These are phyloP conservation scores for Oostethus manadensis DNA, from an alignment of 2,113 vertebrate genomes.

Conservation along the genomic window DNA sequence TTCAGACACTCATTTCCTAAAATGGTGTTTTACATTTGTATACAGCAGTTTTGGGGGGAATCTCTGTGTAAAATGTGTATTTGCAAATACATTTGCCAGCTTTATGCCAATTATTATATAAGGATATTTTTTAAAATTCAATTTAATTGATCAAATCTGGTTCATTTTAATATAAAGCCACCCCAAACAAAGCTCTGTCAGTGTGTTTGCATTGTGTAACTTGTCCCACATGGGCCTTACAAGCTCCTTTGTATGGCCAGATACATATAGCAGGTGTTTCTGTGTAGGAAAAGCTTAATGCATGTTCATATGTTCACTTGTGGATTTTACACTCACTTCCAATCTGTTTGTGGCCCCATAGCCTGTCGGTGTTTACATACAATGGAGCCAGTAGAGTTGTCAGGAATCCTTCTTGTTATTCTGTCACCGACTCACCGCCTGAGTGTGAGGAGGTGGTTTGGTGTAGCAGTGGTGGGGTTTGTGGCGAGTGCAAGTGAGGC, in stretches of 20 bases:
- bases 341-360: constrained; percentile 16
- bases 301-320: not conserved
- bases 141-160: too few species aligned
- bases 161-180: too few species aligned
- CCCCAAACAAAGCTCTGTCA: too few species aligned
- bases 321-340: constrained; percentile 9
- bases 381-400: constrained; percentile 55
- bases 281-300: not conserved
- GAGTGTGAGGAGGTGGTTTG: constrained; percentile 39
- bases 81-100: too few species aligned
- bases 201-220: not conserved
- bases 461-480: not conserved
- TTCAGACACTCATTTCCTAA: too few species aligned
- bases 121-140: too few species aligned
- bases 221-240: not conserved
- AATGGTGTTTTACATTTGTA: too few species aligned
- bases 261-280: not conserved
- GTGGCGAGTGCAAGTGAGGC: constrained; percentile 21
- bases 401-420: constrained; percentile 73
- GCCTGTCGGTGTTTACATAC: constrained; percentile 34
- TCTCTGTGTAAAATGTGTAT: too few species aligned
- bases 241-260: not conserved
- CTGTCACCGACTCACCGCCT: constrained; percentile 73
- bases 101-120: too few species aligned
- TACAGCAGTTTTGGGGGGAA: too few species aligned